A percentile compares a stretch with the other conserved stretches of the same genome.
Evolutionary conservation across 2,113 vertebrate species (phyloP).

Genomic region (Corythaeola cristata): DNA sequence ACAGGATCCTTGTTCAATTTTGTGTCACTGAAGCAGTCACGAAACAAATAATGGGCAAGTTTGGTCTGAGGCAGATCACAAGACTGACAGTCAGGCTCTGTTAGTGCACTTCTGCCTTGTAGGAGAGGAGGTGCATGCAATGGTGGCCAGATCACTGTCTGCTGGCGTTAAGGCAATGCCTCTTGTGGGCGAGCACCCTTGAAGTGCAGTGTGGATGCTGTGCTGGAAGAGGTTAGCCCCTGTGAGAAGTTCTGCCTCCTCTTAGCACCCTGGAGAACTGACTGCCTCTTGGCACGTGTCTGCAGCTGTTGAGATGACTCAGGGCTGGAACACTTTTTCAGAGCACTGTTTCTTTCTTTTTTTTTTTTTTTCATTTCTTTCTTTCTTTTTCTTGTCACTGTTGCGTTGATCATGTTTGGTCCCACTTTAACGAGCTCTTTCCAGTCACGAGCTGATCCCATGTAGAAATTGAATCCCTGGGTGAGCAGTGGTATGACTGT

Average conservation of each 20-base stretch:
- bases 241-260: neutral
- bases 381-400: neutral
- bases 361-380: neutral
- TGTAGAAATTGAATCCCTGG: neutral
- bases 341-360: neutral
- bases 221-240: neutral
- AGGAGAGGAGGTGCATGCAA: neutral
- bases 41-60: neutral
- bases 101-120: accelerated
- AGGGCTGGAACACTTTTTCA: neutral
- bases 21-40: accelerated
- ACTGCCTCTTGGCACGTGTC: neutral
- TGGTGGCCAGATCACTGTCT: neutral
- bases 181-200: neutral
- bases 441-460: neutral
- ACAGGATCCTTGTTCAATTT: neutral
- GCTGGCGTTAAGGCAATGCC: accelerated
- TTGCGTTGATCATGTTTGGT: neutral
- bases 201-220: neutral
- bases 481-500: neutral
- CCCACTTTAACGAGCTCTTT: neutral
- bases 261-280: neutral
- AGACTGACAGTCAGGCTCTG: neutral
- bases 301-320: neutral
- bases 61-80: neutral